Conservation (phyloP, 2,797 vertebrate species). For the Enoplosus armatus region DNA sequence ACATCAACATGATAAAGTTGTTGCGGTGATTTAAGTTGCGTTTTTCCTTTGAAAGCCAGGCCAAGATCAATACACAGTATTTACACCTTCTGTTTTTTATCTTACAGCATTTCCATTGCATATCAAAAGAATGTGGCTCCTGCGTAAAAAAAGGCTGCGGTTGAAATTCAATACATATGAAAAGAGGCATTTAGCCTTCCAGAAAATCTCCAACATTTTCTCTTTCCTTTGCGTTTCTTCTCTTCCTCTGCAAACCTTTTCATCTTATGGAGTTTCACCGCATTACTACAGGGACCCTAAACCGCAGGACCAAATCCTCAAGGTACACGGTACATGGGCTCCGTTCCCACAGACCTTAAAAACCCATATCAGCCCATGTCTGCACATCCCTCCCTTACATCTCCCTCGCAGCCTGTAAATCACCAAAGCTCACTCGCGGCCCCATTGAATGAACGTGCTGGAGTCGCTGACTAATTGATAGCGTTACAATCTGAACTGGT, state of each 20-base stretch:
- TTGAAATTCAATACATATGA: conserved; percentile 70
- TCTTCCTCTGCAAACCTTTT: conserved; percentile 68
- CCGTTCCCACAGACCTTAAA: conserved; percentile 74
- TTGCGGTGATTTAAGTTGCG: not conserved
- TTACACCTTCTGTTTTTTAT: conserved; percentile 41
- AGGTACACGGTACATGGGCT: conserved; percentile 58
- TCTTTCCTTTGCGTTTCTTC: conserved; percentile 64
- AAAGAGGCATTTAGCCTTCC: conserved; percentile 65
- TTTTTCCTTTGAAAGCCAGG: conserved; percentile 33
- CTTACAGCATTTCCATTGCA: conserved; percentile 46
- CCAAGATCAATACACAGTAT: conserved; percentile 13
- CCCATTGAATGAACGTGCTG: conserved; percentile 75
- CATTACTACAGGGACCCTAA: conserved; percentile 69
- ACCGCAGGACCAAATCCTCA: conserved; percentile 67
- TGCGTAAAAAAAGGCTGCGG: conserved; percentile 39
- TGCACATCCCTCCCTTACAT: conserved; percentile 76
- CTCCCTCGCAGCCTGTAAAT: conserved; percentile 85
- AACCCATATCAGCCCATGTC: conserved; percentile 66
- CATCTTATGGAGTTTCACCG: conserved; percentile 67
- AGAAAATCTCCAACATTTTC: conserved; percentile 68
- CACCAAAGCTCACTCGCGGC: conserved; percentile 67
- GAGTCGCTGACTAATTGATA: conserved; percentile 87
- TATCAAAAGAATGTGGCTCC: conserved; percentile 42
- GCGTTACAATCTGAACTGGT: conserved; percentile 84
- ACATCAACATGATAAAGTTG: too few relatives aligned